Percentiles rank a stretch among this genome's conserved stretches.
These are phyloP conservation scores for Chalcis sispes DNA, from an alignment of 2,888 invertebrate species.

Conservation along the genomic window DNA sequence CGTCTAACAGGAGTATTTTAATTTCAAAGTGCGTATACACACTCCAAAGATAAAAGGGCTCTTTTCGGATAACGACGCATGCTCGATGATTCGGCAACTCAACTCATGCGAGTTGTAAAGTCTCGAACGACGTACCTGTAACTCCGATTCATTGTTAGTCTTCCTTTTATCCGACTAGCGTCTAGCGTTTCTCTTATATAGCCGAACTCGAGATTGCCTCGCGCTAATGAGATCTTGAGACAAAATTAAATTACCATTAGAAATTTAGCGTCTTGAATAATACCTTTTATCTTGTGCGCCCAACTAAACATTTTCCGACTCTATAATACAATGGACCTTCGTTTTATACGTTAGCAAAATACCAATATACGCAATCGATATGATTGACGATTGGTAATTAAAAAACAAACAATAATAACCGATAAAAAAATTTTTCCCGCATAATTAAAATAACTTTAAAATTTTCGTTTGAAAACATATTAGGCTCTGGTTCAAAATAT, in stretches of 20 bases:
- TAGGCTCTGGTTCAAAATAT: no score
- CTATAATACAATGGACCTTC: not conserved
- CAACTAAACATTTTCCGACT: not conserved
- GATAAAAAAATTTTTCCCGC: no score
- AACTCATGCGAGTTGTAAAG: constrained; percentile 41
- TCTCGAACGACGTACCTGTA: constrained; percentile 33
- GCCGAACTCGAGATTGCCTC: constrained; percentile 21
- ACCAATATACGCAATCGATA: no score
- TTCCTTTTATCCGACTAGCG: constrained; percentile 5
- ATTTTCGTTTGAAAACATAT: no score
- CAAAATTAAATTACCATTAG: constrained; percentile 28
- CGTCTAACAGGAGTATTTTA: no score
- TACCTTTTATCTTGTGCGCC: not conserved
- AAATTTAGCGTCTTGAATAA: constrained; percentile 10
- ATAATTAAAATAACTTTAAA: no score
- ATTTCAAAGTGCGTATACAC: no score
- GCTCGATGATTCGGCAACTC: constrained; percentile 41
- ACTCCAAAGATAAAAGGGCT: no score
- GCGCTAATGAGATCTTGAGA: constrained; percentile 23
- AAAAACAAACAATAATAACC: no score
- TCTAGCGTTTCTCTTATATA: not conserved
- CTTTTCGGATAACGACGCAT: constrained; percentile 42
- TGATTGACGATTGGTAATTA: no score
- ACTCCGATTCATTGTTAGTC: constrained; percentile 31
- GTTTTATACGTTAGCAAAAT: not conserved